phyloP scores from a whole-genome alignment of 2,797 vertebrate species.

The Pristis pectinata region DNA sequence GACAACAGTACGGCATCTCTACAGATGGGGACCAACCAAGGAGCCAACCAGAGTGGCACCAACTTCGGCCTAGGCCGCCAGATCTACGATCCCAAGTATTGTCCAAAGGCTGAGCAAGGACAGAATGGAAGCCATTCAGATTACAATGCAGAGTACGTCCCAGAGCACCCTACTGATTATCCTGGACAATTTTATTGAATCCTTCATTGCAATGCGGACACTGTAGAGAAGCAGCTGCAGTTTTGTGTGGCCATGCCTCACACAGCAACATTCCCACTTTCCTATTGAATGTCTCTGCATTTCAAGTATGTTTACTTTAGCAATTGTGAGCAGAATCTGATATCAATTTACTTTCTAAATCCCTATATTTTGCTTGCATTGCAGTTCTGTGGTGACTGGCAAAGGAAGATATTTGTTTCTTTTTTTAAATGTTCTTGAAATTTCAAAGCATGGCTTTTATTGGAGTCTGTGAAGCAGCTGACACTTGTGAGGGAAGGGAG shows the following conservation, averaged over 20 bases:
- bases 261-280: too few species aligned
- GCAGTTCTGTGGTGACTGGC: neutral
- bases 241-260: neutral
- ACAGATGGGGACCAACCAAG: constrained; percentile 87
- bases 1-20: constrained; percentile 90
- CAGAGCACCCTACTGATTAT: neutral
- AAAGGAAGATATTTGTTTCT: neutral
- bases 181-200: neutral
- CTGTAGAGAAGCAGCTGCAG: neutral
- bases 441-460: neutral
- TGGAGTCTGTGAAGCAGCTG: neutral
- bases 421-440: neutral
- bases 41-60: constrained; percentile 83
- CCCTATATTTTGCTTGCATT: neutral
- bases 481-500: too few species aligned
- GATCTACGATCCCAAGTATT: constrained; percentile 90
- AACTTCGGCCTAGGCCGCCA: constrained; percentile 83
- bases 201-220: neutral
- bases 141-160: neutral
- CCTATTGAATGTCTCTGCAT: neutral
- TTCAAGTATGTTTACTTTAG: neutral
- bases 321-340: neutral
- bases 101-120: constrained; percentile 59
- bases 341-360: neutral
- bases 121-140: constrained; percentile 47